Evolutionary conservation across 2,113 vertebrate genomes (phyloP).

Genomic region (Siniperca knerii): DNA sequence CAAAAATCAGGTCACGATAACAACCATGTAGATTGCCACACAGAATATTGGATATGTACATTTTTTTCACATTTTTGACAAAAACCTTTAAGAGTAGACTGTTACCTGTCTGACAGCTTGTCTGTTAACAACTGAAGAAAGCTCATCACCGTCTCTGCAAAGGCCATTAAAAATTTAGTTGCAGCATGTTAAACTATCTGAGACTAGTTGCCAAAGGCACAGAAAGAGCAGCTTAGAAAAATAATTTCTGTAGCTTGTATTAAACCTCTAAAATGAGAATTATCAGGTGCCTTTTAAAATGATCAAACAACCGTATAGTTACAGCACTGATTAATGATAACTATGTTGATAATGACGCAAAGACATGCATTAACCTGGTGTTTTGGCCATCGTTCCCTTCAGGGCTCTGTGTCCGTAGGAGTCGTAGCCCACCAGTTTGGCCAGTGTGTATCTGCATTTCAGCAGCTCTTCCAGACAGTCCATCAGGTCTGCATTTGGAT

Average conservation of each 20-base stretch:
- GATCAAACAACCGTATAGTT: not conserved
- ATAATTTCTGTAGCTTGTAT: not conserved
- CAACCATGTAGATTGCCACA: not conserved
- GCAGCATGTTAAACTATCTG: not conserved
- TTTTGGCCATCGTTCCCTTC: constrained; percentile 94
- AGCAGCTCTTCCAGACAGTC: constrained; percentile 91
- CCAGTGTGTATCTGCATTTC: constrained; percentile 88
- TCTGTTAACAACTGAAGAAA: constrained; percentile 95
- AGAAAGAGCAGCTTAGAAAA: not conserved
- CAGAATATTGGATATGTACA: not conserved
- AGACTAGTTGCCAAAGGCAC: not conserved
- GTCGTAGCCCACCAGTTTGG: constrained; percentile 92
- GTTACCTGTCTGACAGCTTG: constrained; percentile 90
- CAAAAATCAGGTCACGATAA: not conserved
- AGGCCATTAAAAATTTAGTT: constrained; percentile 3
- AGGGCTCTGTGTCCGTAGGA: constrained; percentile 94
- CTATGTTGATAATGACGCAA: not conserved
- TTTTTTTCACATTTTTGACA: not conserved
- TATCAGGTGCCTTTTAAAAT: not conserved
- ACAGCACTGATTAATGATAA: not conserved
- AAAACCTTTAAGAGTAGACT: not conserved
- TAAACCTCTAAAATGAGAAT: not conserved
- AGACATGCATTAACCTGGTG: constrained; percentile 86
- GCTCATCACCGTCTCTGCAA: constrained; percentile 91
- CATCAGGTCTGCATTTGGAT: constrained; percentile 88